Conservation (phyloP, 2,113 vertebrate species). For the Eolophus roseicapilla region DNA sequence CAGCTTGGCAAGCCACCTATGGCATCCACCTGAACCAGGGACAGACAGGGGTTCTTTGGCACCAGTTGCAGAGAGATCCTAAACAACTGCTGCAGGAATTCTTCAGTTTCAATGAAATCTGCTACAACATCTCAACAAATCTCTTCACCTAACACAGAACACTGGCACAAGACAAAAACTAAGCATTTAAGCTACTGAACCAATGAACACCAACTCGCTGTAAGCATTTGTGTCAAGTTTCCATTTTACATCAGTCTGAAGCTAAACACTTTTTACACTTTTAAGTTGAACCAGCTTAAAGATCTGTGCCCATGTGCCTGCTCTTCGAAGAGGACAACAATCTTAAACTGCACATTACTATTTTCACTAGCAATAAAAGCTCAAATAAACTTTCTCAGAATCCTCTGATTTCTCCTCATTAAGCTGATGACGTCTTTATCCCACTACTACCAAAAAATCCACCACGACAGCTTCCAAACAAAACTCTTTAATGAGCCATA, state of each 20-base stretch:
- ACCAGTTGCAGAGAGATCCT: accelerated
- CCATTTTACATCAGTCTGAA: not conserved
- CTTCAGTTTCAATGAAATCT: not conserved
- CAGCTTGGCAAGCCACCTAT: not conserved
- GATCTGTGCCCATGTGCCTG: not conserved
- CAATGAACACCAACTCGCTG: accelerated
- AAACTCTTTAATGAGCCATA: slow-evolving; percentile 43
- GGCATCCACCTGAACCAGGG: accelerated
- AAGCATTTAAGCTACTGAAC: not conserved
- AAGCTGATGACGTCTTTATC: not conserved
- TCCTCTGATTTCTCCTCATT: not conserved
- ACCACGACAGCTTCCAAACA: not conserved
- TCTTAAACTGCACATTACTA: not conserved
- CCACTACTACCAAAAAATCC: not conserved
- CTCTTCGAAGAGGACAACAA: not conserved
- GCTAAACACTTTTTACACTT: accelerated
- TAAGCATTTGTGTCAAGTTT: not conserved
- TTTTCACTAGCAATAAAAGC: not conserved
- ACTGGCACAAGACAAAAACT: not conserved
- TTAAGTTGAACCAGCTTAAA: not conserved
- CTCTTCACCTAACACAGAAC: too few relatives aligned
- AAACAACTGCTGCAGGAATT: not conserved
- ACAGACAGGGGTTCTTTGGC: accelerated
- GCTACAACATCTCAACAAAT: not conserved
- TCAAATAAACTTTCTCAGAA: not conserved